Evolutionary conservation across 2,113 vertebrate genomes (phyloP), one percentile per base, ranked within the genome.

Genomic region (Calidris pygmaea): DNA sequence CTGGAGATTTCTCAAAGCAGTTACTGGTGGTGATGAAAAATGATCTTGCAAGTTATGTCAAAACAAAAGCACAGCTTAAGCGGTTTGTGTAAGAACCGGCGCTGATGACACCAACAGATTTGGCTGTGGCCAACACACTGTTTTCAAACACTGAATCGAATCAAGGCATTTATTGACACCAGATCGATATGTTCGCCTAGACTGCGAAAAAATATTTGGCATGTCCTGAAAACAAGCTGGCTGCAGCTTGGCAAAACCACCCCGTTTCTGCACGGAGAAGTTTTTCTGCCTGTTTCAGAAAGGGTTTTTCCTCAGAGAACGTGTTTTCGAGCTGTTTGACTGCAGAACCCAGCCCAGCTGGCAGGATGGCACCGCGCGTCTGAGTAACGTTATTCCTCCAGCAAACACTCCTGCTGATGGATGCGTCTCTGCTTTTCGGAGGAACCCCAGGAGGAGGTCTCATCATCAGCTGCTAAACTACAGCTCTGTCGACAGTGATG

Each of bases 191-290:
- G 43, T 48, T 48, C 43, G 82, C 48, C 77, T 43, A 23, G 0
- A 4, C 26, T 63, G 66, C 1, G 4, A 35, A 32, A 48, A 59
- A 63, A 60, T 53, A 59, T 32, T 29, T 48, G 74, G 79, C 56
- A 4, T 10, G 37, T 37, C 85, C 85, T 27, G 56, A 37, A 16
- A 63, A 80, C 62, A 59, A 53, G 79, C 43, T 23, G 62, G 81
- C 67, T 93, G 81, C 81, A 35, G 68, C 73, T 78, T 70, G 67
- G 60, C 84, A 79, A 39, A 47, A 26, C 43, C 18, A 0, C 2
- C 1, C 4, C 0, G 11, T 10, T 59, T 53, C 43, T 5, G 8
- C 7, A 22, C 0, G 0, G 18, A 26, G 55, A 32, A 56, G 87
- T 4, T 11, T 8, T 52, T 3, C n/a, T n/a, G 23, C 50, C 63